phyloP scores from a whole-genome alignment of 2,888 invertebrate species.

The Melanophora roralis region DNA sequence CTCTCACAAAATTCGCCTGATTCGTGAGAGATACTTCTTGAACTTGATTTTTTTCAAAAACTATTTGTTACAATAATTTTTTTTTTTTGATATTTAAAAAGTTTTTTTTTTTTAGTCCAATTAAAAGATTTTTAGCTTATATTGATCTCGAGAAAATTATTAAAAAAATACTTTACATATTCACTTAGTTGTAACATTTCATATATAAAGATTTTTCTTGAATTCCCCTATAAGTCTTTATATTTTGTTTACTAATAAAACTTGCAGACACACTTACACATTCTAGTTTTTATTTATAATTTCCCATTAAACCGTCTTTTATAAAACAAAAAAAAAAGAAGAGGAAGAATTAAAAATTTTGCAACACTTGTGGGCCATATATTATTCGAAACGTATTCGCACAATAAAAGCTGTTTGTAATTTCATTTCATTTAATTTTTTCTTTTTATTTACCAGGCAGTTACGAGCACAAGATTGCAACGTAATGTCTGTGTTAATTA shows the following conservation, averaged over 20 bases:
- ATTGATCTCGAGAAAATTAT: neutral
- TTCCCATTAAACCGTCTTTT: neutral
- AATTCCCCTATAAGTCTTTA: neutral
- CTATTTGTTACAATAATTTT: too few relatives aligned
- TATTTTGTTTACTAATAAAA: neutral
- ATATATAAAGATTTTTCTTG: neutral
- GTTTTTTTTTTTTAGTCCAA: neutral
- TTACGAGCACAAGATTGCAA: slow-evolving; percentile 1
- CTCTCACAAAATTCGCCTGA: too few relatives aligned
- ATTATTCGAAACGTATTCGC: slow-evolving; percentile 1
- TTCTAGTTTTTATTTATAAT: neutral
- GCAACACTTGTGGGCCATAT: slow-evolving; percentile 33
- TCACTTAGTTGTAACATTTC: neutral
- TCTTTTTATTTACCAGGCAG: neutral
- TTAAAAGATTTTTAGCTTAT: neutral
- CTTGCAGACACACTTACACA: neutral
- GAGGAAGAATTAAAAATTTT: too few relatives aligned
- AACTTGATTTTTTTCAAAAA: too few relatives aligned
- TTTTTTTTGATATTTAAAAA: too few relatives aligned
- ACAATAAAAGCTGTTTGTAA: neutral
- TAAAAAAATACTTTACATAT: neutral
- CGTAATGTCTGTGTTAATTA: slow-evolving; percentile 44
- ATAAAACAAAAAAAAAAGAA: neutral
- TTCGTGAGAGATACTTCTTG: too few relatives aligned
- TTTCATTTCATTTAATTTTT: neutral